Base-by-base conservation (phyloP, 1,140 invertebrate species). In the Maniola jurtina region DNA sequence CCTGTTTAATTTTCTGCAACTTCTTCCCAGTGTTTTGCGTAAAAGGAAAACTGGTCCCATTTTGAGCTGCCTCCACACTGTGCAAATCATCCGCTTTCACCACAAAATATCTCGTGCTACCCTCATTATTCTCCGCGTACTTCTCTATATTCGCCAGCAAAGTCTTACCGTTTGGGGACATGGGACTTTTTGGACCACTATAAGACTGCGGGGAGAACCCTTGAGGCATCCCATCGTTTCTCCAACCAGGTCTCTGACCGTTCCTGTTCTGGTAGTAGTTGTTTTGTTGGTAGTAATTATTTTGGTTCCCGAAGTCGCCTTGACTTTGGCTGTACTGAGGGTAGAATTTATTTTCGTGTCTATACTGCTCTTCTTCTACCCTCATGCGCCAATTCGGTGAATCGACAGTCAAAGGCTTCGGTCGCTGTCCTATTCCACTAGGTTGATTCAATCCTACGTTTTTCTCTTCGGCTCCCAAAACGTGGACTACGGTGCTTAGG, bases 351-450 rank as follows among this genome's bases (percentile, higher is more conserved):
- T 76, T 74, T 9, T 84, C 76, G 50, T 82, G 78, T 0, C 81
- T 54, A 54, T 79, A 79, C 25, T 86, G 77, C 5, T 85, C 78
- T 6, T 78, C 73, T 8, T 87, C 85, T 0, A 75, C 69, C 3
- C 81, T 61, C 66, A 71, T 75, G 2, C 84, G 66, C 81, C 82
- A 85, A 61, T 73, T 84, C 0, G 81, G 77, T 2, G 81, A 79
- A 64, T 94, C 93, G 11, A 93, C 79, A 0, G 93, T 91, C 40
- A 95, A 82, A 5, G 94, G 94, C 73, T 94, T 92, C 2, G 96
- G 96, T 71, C 95, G 89, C 84, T 96, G 95, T 0, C 96, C 96
- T 64, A 97, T 95, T 1, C 96, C 95, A 50, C 92, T 83, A 0
- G 96, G 96, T 77, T 96, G 95, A 64, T 93, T 92, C 1, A 97